These are phyloP conservation scores for Pavo muticus DNA, from an alignment of 2,113 vertebrate species.

Conservation along the genomic window DNA sequence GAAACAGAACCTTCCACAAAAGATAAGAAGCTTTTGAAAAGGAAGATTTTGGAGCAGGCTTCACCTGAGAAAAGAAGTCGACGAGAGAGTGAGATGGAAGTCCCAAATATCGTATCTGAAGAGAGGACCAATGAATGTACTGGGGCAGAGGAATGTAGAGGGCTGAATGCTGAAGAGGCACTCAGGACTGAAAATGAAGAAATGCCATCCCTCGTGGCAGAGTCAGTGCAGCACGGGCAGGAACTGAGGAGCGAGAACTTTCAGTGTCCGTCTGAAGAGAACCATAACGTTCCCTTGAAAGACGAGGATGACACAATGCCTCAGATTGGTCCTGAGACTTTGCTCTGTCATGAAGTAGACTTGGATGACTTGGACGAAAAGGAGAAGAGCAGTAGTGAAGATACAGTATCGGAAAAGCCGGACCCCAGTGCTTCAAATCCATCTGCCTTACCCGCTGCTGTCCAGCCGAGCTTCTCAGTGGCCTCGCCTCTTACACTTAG, in stretches of 20 bases:
- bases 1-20: conserved; percentile 85
- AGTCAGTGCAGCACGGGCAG: conserved; percentile 55
- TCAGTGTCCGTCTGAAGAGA: conserved; percentile 41
- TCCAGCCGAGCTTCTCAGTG: conserved; percentile 71
- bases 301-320: conserved; percentile 85
- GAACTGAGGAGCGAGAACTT: conserved; percentile 51
- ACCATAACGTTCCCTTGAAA: conserved; percentile 32
- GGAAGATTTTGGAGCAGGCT: conserved; percentile 85
- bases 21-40: conserved; percentile 84
- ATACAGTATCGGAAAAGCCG: conserved; percentile 72
- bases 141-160: conserved; percentile 62
- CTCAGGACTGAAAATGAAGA: conserved; percentile 76
- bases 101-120: conserved; percentile 71
- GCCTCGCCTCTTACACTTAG: conserved; percentile 78
- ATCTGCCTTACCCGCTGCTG: conserved; percentile 60
- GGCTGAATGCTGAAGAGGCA: conserved; percentile 65
- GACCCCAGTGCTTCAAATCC: conserved; percentile 56
- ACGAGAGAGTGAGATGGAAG: conserved; percentile 81
- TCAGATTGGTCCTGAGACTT: conserved; percentile 90
- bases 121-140: conserved; percentile 77
- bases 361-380: conserved; percentile 94
- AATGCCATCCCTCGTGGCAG: conserved; percentile 80
- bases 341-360: conserved; percentile 96
- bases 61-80: conserved; percentile 87
- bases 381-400: conserved; percentile 84